Evolutionary conservation across 92 coral and sea anemone genomes (phyloP).

Genomic region (Plumapathes pennacea): DNA sequence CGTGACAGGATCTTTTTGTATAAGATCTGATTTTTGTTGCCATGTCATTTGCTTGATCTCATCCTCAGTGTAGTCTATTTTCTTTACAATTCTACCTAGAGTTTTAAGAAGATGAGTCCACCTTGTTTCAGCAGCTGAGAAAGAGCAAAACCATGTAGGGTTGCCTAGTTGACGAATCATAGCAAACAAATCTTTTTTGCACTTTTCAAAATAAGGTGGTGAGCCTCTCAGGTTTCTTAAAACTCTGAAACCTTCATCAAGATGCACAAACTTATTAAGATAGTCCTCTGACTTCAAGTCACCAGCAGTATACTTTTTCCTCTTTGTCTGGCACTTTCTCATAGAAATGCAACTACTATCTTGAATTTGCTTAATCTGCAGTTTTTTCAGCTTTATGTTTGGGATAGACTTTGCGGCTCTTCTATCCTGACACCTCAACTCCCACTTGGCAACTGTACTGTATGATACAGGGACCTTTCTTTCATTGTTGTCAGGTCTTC

Average conservation of each 20-base stretch:
- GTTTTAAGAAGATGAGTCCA: slow-evolving; percentile 61
- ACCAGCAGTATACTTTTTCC: slow-evolving; percentile 73
- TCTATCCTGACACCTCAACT: slow-evolving; percentile 51
- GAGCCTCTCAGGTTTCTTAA: slow-evolving; percentile 57
- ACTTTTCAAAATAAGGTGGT: slow-evolving; percentile 65
- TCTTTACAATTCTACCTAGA: slow-evolving; percentile 53
- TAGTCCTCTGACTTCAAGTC: slow-evolving; percentile 41
- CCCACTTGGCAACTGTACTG: slow-evolving; percentile 64
- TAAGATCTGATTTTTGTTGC: slow-evolving; percentile 68
- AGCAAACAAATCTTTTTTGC: slow-evolving; percentile 66
- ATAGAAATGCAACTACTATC: slow-evolving; percentile 50
- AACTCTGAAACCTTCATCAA: slow-evolving; percentile 85
- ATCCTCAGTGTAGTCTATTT: slow-evolving; percentile 45
- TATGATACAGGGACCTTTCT: slow-evolving; percentile 37
- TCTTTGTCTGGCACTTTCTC: slow-evolving; percentile 65
- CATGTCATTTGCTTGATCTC: slow-evolving; percentile 55
- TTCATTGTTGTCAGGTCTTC: slow-evolving; percentile 36
- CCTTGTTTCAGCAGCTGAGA: slow-evolving; percentile 79
- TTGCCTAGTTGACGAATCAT: slow-evolving; percentile 73
- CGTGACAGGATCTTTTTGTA: slow-evolving; percentile 63
- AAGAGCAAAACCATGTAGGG: slow-evolving; percentile 71
- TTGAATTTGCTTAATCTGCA: slow-evolving; percentile 71
- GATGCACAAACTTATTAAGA: slow-evolving; percentile 49
- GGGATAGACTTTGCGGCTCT: slow-evolving; percentile 71
- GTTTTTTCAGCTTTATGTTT: slow-evolving; percentile 63